phyloP scores from a whole-genome alignment of 1,140 invertebrate genomes.

The Platyscapa corneri region DNA sequence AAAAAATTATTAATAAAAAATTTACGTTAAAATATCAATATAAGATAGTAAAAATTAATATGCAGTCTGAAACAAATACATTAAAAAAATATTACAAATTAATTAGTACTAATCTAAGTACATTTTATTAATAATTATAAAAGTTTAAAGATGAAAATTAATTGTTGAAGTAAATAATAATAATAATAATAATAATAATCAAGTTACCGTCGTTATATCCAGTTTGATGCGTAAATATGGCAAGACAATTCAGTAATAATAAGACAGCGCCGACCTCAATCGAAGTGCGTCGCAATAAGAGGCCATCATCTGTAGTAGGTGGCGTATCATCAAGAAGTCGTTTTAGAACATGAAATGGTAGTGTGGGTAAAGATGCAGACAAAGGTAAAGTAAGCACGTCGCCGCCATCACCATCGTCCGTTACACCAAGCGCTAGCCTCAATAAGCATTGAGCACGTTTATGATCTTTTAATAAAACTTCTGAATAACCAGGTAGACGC shows the following conservation, averaged over 20 bases:
- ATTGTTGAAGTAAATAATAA: background rate
- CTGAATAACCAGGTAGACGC: slow-evolving; percentile 90
- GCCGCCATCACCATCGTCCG: slow-evolving; percentile 92
- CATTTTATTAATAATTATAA: too few species aligned
- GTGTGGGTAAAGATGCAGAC: slow-evolving; percentile 85
- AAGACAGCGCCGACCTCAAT: slow-evolving; percentile 89
- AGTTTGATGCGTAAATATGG: slow-evolving; percentile 91
- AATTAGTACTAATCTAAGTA: too few species aligned
- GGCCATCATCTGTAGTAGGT: slow-evolving; percentile 86
- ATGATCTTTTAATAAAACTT: slow-evolving; percentile 88
- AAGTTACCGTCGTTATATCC: slow-evolving; percentile 59
- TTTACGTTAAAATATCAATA: too few species aligned
- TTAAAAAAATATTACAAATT: too few species aligned
- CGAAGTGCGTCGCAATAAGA: slow-evolving; percentile 84
- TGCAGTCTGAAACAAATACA: too few species aligned
- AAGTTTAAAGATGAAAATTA: too few species aligned
- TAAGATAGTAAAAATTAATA: too few species aligned
- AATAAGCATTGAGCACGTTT: slow-evolving; percentile 89
- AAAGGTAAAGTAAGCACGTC: slow-evolving; percentile 86
- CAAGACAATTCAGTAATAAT: slow-evolving; percentile 88
- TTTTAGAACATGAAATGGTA: slow-evolving; percentile 91
- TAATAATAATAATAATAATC: background rate
- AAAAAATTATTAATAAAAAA: too few species aligned
- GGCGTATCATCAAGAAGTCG: slow-evolving; percentile 86
- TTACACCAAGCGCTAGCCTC: slow-evolving; percentile 89